A percentile compares a stretch with the other conserved stretches of the same genome.
These are phyloP conservation scores for Silurus aristotelis DNA, from an alignment of 2,797 vertebrate genomes.

Conservation along the genomic window DNA sequence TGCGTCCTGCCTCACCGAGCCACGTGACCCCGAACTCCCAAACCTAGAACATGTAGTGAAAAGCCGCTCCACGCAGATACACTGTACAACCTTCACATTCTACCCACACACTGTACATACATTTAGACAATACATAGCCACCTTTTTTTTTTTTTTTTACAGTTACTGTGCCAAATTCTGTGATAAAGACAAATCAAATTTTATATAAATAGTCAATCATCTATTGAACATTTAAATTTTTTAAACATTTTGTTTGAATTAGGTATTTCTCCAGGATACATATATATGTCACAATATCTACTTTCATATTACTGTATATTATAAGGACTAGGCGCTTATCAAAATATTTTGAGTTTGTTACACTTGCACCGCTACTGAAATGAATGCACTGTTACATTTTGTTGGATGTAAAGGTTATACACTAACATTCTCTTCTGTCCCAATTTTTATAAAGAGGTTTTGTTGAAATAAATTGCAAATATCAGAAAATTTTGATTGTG, in stretches of 20 bases:
- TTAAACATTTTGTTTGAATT: not conserved
- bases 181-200: not conserved
- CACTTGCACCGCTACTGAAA: slow-evolving; percentile 69
- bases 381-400: slow-evolving; percentile 74
- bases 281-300: slow-evolving; percentile 11
- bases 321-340: not conserved
- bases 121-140: not conserved
- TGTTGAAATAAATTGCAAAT: slow-evolving; percentile 40
- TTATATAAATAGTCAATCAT: not conserved
- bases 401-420: slow-evolving; percentile 48
- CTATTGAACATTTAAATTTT: not conserved
- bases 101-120: slow-evolving; percentile 28
- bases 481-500: not conserved
- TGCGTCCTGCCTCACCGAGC: slow-evolving; percentile 67
- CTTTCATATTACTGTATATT: not conserved
- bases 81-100: slow-evolving; percentile 35
- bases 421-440: not conserved
- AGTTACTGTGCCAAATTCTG: slow-evolving; percentile 8
- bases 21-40: slow-evolving; percentile 68
- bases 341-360: not conserved
- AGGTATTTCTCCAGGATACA: not conserved
- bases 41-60: slow-evolving; percentile 61
- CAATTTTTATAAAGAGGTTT: not conserved
- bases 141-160: not conserved
- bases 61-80: not conserved